Evolutionary conservation across 2,888 invertebrate genomes (phyloP).

Genomic region (Papilio gigon): DNA sequence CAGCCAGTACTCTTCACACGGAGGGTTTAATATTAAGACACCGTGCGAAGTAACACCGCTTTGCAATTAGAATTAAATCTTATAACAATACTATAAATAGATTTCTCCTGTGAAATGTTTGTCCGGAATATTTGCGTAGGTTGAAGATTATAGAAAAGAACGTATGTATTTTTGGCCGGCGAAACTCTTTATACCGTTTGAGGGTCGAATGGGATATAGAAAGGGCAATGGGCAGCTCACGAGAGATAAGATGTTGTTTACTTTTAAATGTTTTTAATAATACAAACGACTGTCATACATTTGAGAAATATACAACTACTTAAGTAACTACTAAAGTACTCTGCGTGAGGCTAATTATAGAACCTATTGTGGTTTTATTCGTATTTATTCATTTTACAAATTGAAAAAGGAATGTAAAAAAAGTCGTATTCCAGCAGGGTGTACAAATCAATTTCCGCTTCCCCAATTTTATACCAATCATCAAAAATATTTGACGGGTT

Average conservation of each 20-base stretch:
- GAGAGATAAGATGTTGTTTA: not conserved
- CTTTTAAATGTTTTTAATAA: not conserved
- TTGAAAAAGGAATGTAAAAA: no score
- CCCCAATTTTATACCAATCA: not conserved
- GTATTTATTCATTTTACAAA: no score
- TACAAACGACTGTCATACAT: no score
- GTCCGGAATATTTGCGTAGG: not conserved
- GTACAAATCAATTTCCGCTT: not conserved
- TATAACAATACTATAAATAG: not conserved
- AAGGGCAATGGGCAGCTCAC: not conserved
- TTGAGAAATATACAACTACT: no score
- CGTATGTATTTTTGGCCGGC: not conserved
- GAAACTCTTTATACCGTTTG: not conserved
- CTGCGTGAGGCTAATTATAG: no score
- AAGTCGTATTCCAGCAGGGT: no score
- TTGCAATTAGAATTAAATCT: slow-evolving; percentile 12
- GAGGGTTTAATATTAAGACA: not conserved
- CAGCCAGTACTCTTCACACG: no score
- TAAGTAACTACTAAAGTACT: no score
- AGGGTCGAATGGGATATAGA: not conserved
- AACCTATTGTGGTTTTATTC: no score
- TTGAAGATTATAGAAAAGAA: slow-evolving; percentile 8
- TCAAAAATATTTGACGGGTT: not conserved
- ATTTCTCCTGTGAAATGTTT: not conserved
- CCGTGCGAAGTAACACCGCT: not conserved